Evolutionary conservation across 2,113 vertebrate genomes (phyloP).

Genomic region (Zosterops hypoxanthus): DNA sequence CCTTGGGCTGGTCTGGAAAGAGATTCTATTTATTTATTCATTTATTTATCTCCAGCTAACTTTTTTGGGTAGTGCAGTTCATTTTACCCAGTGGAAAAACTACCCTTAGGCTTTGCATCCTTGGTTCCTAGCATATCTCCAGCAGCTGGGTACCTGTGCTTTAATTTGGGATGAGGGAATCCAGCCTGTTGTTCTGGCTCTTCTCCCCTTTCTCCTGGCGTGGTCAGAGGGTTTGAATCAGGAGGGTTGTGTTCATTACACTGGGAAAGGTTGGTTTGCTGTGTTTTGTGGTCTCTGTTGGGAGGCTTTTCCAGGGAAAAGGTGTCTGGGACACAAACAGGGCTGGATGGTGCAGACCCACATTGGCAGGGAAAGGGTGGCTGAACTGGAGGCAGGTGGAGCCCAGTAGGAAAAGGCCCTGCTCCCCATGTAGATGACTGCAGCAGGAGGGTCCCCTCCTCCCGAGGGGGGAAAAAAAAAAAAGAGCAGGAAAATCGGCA

Average conservation of each 20-base stretch:
- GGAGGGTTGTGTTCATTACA: no score
- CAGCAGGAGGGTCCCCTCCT: background rate
- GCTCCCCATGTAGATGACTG: background rate
- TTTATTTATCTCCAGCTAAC: background rate
- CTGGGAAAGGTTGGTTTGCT: background rate
- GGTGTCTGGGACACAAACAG: background rate
- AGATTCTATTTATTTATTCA: no score
- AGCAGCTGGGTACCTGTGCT: background rate
- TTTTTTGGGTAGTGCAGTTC: background rate
- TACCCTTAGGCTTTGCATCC: background rate
- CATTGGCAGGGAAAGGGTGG: fast-evolving
- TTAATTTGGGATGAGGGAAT: background rate
- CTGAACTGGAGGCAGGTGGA: background rate
- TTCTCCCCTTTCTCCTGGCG: fast-evolving
- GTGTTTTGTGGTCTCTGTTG: fast-evolving
- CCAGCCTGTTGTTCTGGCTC: fast-evolving
- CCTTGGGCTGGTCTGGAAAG: background rate
- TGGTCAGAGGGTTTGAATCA: background rate
- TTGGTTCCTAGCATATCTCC: background rate
- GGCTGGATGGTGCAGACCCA: background rate
- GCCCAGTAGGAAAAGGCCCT: background rate
- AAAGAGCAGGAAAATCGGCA: background rate
- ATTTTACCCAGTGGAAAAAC: background rate
- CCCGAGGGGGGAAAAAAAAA: fast-evolving
- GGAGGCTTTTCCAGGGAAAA: background rate